Evolutionary conservation across 1,140 invertebrate species (phyloP), one percentile per base, ranked within the genome.

Genomic region (Zophobas morio): DNA sequence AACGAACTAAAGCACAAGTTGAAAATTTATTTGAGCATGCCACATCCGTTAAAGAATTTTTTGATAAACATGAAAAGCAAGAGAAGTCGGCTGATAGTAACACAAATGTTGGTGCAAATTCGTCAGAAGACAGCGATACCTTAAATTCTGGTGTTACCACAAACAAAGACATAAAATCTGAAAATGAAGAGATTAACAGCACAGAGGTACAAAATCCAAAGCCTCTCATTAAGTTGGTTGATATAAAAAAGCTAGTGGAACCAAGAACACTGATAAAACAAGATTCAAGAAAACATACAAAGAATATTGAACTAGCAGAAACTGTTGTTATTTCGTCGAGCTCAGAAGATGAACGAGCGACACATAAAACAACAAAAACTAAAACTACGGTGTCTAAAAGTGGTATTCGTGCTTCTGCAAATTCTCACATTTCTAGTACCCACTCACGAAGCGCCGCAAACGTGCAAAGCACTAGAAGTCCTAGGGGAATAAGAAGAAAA

Each of bases 161-260:
- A 3, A 66, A 66, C 8, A 54, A 54, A 54, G 35, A 54, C 53
- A 33, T 34, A 1, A 34, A 54, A 33, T 6, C 6, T 33, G 37
- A 66, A 42, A 42, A 40, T 32, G 49, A 51, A 4, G n/a, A 51
- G 6, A 51, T 20, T 5, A 4, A 51, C 6, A 51, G n/a, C 3
- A 51, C 4, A 20, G 20, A 51, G 2, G n/a, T 51, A 20, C 32
- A 1, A 40, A 66, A 66, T 53, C 20, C 20, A 20, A 56, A 73
- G 32, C 71, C 71, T 0, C n/a, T 34, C 0, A 84, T 84, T 49
- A 82, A 82, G 77, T 75, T 83, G 6, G 81, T 84, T 33, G 83
- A 84, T 71, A 82, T 84, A 34, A 82, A 70, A n/a, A 84, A 84
- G 78, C 57, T 84, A 1, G 51, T 84, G 1, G 82, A 80, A 49